Percentiles rank a stretch among this genome's conserved stretches.
Evolutionary conservation across 2,888 invertebrate genomes (phyloP).

Genomic region (Sarcophaga variegata): DNA sequence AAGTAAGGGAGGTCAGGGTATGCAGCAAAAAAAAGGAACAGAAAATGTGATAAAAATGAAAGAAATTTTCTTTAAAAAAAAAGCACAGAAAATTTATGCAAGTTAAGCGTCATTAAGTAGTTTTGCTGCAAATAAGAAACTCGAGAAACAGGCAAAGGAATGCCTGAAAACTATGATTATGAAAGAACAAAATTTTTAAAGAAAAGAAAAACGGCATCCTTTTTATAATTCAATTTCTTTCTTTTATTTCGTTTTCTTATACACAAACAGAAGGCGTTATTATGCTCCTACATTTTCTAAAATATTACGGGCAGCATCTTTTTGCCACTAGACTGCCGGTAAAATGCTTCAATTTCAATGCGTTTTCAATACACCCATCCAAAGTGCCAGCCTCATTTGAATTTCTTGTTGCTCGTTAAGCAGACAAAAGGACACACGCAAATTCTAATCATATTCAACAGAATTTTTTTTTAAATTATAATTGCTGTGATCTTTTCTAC

Average conservation of each 20-base stretch:
- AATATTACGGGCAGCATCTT: background rate
- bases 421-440: background rate
- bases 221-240: no score
- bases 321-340: constrained; percentile 1
- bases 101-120: constrained; percentile 56
- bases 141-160: background rate
- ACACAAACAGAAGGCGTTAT: constrained; percentile 14
- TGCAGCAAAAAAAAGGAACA: background rate
- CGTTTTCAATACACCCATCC: background rate
- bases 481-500: constrained; percentile 15
- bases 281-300: background rate
- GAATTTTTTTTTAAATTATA: constrained; percentile 29
- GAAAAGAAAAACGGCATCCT: constrained; percentile 16
- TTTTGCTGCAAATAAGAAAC: constrained; percentile 3
- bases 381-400: constrained; percentile 11
- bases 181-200: background rate
- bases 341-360: background rate
- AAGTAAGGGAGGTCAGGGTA: background rate
- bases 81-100: constrained; percentile 48
- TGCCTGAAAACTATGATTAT: background rate
- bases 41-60: background rate
- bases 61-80: background rate
- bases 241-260: background rate
- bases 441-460: constrained; percentile 25
- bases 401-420: background rate